Base-by-base conservation (phyloP, 2,888 invertebrate genomes). In the Andrena dorsata region DNA sequence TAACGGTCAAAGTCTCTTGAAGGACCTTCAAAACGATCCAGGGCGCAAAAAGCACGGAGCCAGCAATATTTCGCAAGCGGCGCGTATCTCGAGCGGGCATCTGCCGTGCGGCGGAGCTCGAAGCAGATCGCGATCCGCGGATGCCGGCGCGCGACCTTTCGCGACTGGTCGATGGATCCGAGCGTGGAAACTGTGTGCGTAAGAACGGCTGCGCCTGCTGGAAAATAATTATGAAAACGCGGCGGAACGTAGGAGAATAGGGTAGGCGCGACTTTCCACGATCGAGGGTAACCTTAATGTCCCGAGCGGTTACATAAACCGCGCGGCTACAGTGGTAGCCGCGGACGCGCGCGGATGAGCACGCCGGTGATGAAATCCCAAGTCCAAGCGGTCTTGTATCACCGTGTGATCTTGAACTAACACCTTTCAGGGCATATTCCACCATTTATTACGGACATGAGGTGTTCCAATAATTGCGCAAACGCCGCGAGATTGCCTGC, bases 391-490 rank as follows among this genome's bases (percentile, higher is more conserved):
- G 83, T 88, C 90, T 90, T 89, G 91, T 92, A 92, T 92, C 89
- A 90, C 89, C 86, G 88, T 89, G 88, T 93, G 92, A 93, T 93
- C 92, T 93, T 93, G 92, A 93, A 93, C 92, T 92, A 93, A 93
- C 92, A 93, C 93, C 93, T 93, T 92, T 91, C 92, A 90, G 92
- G 92, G 90, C 91, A 93, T 89, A 91, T 91, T 88, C 90, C 87
- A 82, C 90, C 91, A 92, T 93, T 93, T 93, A 93, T 93, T 92
- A 92, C 91, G 90, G 88, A 90, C 90, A 91, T 87, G 90, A 90
- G 90, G 89, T 91, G 90, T 92, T 93, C 91, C 88, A 92, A 93
- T 93, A 93, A 93, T 93, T 93, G 93, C 92, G 92, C 91, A 93
- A 93, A 91, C 89, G 80, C 88, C 80, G 75, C 90, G 83, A 90